Evolutionary conservation across 2,113 vertebrate species (phyloP).

Genomic region (Rhinolophus sinicus): DNA sequence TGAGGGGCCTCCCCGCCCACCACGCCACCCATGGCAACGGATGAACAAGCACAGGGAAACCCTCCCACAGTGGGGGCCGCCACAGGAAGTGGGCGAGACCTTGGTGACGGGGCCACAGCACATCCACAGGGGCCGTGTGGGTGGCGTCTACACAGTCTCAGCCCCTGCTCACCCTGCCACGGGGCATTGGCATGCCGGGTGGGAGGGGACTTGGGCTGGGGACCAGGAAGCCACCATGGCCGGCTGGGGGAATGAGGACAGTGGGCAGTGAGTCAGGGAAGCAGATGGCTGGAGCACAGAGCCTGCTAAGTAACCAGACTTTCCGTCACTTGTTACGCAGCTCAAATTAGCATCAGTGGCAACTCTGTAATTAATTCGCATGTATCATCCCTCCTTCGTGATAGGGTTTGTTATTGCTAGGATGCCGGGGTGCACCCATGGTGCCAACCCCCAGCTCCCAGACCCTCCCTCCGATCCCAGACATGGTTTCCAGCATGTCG

Average conservation of each 20-base stretch:
- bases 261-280: neutral
- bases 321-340: rapidly evolving
- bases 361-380: neutral
- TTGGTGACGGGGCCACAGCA: neutral
- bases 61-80: neutral
- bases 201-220: neutral
- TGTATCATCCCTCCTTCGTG: neutral
- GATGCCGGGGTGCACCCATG: neutral
- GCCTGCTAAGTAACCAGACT: neutral
- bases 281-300: no score
- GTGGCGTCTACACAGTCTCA: neutral
- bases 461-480: neutral
- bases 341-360: neutral
- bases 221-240: neutral
- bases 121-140: neutral
- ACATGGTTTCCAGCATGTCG: neutral
- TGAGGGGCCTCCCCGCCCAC: no score
- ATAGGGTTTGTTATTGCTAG: neutral
- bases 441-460: neutral
- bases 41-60: neutral
- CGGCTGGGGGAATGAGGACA: rapidly evolving
- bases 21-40: neutral
- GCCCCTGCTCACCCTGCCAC: rapidly evolving
- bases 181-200: neutral
- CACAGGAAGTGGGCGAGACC: rapidly evolving